These are phyloP conservation scores for Muscina levida DNA, from an alignment of 2,888 invertebrate species.

Conservation along the genomic window DNA sequence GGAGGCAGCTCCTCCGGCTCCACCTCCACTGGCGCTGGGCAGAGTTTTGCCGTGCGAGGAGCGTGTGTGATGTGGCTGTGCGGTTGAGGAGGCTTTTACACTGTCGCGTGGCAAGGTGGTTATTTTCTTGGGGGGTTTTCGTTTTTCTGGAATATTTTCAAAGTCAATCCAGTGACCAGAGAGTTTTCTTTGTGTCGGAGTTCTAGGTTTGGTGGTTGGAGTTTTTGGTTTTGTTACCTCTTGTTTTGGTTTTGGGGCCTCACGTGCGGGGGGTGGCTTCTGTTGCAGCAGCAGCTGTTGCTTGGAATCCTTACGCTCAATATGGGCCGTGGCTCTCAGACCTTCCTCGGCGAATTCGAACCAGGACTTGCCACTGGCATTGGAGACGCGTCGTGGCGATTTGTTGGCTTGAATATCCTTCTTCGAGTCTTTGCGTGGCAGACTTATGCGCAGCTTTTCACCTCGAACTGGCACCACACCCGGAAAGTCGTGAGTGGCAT, in stretches of 20 bases:
- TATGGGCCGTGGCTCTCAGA: constrained; percentile 78
- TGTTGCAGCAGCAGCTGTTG: constrained; percentile 71
- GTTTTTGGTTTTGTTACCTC: constrained; percentile 75
- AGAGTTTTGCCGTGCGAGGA: constrained; percentile 50
- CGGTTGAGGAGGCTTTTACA: constrained; percentile 29
- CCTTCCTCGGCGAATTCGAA: constrained; percentile 85
- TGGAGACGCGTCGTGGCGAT: constrained; percentile 81
- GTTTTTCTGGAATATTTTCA: constrained; percentile 90
- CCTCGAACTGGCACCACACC: constrained; percentile 75
- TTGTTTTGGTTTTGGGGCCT: constrained; percentile 68
- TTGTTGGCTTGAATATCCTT: constrained; percentile 79
- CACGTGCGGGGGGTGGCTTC: constrained; percentile 36
- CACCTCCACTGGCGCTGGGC: constrained; percentile 56
- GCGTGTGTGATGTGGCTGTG: constrained; percentile 37
- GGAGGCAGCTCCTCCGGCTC: constrained; percentile 46
- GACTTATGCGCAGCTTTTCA: constrained; percentile 86
- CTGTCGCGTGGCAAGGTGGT: constrained; percentile 86
- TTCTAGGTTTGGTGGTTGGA: constrained; percentile 69
- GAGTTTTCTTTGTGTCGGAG: constrained; percentile 75
- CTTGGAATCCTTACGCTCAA: constrained; percentile 76
- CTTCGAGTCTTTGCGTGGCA: constrained; percentile 83
- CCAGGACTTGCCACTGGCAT: constrained; percentile 81
- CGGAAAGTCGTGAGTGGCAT: constrained; percentile 57
- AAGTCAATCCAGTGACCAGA: constrained; percentile 90
- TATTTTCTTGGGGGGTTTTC: constrained; percentile 90